Percentiles rank a stretch among this genome's conserved stretches.
Evolutionary conservation across 1,140 invertebrate genomes (phyloP).

Genomic region (Venustaconcha ellipsiformis): DNA sequence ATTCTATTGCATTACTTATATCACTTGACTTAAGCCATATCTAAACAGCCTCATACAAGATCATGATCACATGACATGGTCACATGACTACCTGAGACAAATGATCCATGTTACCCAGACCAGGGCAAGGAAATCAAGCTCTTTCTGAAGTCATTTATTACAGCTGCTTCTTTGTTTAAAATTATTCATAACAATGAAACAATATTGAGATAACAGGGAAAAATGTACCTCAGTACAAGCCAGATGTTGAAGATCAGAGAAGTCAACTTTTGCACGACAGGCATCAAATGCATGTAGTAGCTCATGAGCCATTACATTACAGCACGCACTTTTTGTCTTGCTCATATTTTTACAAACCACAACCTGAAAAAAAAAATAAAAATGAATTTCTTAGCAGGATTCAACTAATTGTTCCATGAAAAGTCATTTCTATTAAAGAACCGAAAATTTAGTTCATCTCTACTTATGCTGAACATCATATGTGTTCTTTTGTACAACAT

Average conservation of each 20-base stretch:
- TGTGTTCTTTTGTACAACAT: not conserved
- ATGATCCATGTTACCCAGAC: no score
- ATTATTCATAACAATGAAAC: not conserved
- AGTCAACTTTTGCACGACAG: slow-evolving; percentile 89
- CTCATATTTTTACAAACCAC: slow-evolving; percentile 88
- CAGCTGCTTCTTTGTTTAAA: not conserved
- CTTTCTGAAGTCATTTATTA: not conserved
- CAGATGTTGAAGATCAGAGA: slow-evolving; percentile 91
- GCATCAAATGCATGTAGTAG: slow-evolving; percentile 98
- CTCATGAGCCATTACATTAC: slow-evolving; percentile 86
- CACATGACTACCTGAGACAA: no score
- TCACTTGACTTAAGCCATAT: no score
- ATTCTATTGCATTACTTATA: no score
- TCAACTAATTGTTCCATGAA: not conserved
- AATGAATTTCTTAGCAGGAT: not conserved
- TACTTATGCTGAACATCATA: not conserved
- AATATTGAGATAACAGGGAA: not conserved
- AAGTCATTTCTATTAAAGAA: not conserved
- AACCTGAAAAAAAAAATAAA: slow-evolving; percentile 74
- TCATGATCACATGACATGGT: no score
- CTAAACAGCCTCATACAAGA: no score
- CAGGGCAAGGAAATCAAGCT: no score
- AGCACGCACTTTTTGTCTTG: slow-evolving; percentile 39
- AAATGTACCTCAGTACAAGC: slow-evolving; percentile 92
- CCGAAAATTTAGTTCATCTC: not conserved